Evolutionary conservation across 2,113 vertebrate genomes (phyloP).

Genomic region (Balaenoptera acutorostrata): DNA sequence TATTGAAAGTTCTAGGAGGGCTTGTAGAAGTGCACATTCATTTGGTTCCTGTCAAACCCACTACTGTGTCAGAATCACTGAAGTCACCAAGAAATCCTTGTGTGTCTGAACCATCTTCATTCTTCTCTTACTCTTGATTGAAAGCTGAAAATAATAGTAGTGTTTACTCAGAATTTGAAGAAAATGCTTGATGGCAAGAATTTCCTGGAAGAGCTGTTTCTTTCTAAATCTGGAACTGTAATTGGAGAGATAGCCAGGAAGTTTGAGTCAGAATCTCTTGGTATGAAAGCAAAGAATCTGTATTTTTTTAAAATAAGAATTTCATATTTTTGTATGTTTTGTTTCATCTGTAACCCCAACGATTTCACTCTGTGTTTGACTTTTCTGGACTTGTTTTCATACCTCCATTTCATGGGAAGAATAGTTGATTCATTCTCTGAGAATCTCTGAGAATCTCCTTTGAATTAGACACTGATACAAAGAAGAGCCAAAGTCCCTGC

Average conservation of each 20-base stretch:
- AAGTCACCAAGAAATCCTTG: background rate
- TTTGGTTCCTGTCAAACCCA: background rate
- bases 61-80: background rate
- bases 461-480: background rate
- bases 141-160: background rate
- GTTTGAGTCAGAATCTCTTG: background rate
- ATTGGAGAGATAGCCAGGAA: background rate
- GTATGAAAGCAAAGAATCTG: background rate
- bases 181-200: background rate
- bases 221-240: background rate
- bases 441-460: background rate
- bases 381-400: background rate
- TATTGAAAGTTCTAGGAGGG: background rate
- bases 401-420: background rate
- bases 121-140: background rate
- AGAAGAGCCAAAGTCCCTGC: background rate
- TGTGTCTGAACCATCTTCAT: background rate
- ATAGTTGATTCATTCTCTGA: background rate
- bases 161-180: background rate
- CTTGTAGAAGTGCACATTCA: background rate
- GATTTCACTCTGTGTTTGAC: background rate
- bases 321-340: background rate
- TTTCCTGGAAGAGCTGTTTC: background rate
- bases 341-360: background rate
- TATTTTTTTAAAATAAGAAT: background rate